Base-by-base conservation (phyloP, 2,888 invertebrate species). In the Pseudoips prasinana region DNA sequence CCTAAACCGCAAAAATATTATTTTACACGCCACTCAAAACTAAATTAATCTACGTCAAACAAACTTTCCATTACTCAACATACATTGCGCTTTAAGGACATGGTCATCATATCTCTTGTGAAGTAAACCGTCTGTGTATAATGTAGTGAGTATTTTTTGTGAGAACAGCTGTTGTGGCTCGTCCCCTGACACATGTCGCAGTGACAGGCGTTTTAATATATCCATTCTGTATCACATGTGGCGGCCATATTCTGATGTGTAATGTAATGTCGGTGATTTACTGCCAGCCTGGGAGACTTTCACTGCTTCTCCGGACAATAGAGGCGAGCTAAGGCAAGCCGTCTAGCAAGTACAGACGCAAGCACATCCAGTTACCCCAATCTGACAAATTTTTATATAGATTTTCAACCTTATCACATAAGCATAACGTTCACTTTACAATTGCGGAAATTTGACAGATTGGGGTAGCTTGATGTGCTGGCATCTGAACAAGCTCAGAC, bases 151-250 rank as follows among this genome's bases (percentile, higher is more conserved):
- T 8, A 9, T 18, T 42, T 46, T 44, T 44, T 42, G 40, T 52
- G 8, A n/a, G 9, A 31, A 9, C 41, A 46, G 46, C 39, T 44
- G 47, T 35, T 31, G 23, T 35, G 29, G 33, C 26, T 49, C 33
- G 23, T 20, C 10, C 10, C 20, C 8, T 47, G 46, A 46, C 59
- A 46, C 26, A 29, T 42, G 34, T 51, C 57, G 47, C 50, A 39
- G 51, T 59, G 59, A 54, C 47, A 42, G 10, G 48, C 37, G 46
- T 46, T 59, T 57, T 56, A 59, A 49, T 59, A 50, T 50, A 46
- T 58, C 41, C 37, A 34, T 37, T 25, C 44, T 22, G 33, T 32
- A 46, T 55, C 44, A 54, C 38, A 20, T 10, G 17, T 8, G 1
- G 22, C 29, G 17, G 41, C 17, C 28, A 33, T 48, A 54, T 58